phyloP scores from a whole-genome alignment of 2,797 vertebrate species.

The Pipistrellus kuhlii region DNA sequence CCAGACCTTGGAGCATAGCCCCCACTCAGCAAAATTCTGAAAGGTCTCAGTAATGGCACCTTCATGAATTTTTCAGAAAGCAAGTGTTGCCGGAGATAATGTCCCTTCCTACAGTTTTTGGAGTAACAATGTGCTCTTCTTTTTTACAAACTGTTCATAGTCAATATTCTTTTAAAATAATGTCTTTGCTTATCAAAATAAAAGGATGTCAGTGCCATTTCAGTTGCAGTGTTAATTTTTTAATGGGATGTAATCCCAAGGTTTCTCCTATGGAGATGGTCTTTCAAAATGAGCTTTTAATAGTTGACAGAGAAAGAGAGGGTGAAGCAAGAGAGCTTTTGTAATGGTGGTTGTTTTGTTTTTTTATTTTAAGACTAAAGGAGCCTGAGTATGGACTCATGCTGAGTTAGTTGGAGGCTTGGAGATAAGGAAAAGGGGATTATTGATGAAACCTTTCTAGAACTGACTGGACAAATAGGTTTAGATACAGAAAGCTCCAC shows the following conservation, averaged over 20 bases:
- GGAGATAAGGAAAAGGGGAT: accelerated
- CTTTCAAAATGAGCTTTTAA: background rate
- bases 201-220: background rate
- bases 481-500: background rate
- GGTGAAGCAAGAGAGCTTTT: accelerated
- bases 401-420: accelerated
- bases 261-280: accelerated
- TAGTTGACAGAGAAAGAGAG: background rate
- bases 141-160: background rate
- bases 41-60: background rate
- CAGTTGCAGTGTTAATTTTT: background rate
- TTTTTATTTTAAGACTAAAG: background rate
- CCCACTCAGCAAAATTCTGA: background rate
- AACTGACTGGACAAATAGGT: background rate
- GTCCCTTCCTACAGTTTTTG: background rate
- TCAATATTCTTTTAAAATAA: background rate
- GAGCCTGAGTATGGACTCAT: accelerated
- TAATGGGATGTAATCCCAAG: too few species aligned
- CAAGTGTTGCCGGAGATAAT: accelerated
- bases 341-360: accelerated
- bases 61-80: background rate
- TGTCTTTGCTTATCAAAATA: background rate
- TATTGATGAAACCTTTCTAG: background rate
- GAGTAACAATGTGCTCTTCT: background rate
- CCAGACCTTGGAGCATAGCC: accelerated